Conservation (phyloP, 2,113 vertebrate species). For the Esox niger region DNA sequence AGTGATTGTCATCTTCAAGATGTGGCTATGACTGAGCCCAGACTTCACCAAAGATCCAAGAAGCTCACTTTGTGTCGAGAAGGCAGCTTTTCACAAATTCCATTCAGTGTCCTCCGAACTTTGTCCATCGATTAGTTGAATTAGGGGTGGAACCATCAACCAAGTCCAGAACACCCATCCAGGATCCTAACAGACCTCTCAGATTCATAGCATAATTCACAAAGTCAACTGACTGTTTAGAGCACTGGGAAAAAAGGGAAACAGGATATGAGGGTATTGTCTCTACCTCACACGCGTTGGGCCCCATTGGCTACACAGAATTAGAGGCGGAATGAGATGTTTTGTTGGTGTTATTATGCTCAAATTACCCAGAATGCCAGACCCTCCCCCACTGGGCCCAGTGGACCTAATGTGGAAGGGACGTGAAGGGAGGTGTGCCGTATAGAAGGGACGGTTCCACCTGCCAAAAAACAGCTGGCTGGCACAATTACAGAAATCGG, state of each 20-base stretch:
- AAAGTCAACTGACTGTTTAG: slow-evolving; percentile 23
- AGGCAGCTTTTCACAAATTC: no score
- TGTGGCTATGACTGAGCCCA: slow-evolving; percentile 55
- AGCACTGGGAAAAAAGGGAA: not conserved
- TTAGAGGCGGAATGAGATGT: slow-evolving; percentile 67
- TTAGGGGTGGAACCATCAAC: no score
- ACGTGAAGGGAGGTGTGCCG: not conserved
- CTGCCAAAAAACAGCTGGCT: slow-evolving; percentile 61
- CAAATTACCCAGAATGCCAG: slow-evolving; percentile 63
- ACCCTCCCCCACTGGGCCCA: slow-evolving; percentile 61
- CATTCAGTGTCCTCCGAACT: no score
- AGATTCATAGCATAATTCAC: slow-evolving; percentile 33
- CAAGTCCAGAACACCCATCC: not conserved
- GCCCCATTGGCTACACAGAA: slow-evolving; percentile 47
- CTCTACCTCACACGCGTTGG: slow-evolving; percentile 47
- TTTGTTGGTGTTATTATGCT: slow-evolving; percentile 67
- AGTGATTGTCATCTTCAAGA: slow-evolving; percentile 46
- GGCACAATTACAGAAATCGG: slow-evolving; percentile 55
- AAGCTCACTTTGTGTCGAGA: not conserved
- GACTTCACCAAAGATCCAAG: slow-evolving; percentile 44
- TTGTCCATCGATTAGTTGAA: no score
- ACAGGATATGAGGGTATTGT: slow-evolving; percentile 39
- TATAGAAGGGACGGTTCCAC: slow-evolving; percentile 30
- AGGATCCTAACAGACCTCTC: not conserved
- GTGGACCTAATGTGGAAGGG: slow-evolving; percentile 52